phyloP scores from a whole-genome alignment of 1,140 invertebrate genomes.

The Drosophila pseudoananassae region DNA sequence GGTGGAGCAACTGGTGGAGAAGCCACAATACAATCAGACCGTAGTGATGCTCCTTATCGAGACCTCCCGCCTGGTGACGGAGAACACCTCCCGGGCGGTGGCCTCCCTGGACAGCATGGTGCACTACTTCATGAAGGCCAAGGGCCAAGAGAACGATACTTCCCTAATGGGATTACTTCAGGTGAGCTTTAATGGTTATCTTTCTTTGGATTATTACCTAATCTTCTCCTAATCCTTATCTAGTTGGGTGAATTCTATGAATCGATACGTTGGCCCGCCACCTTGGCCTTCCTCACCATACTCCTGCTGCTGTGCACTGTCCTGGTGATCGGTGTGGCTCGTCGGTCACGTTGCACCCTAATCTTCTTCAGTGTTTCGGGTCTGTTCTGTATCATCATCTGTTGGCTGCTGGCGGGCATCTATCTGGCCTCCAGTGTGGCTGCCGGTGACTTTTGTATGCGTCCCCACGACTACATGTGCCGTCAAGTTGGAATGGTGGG shows the following conservation, averaged over 20 bases:
- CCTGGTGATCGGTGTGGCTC: conserved; percentile 91
- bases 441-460: conserved; percentile 89
- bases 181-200: conserved; percentile 71
- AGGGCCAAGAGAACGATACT: conserved; percentile 87
- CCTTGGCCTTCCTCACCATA: conserved; percentile 90
- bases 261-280: conserved; percentile 90
- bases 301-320: conserved; percentile 92
- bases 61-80: conserved; percentile 87
- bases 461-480: conserved; percentile 86
- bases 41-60: conserved; percentile 87
- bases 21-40: conserved; percentile 90
- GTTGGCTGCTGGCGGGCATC: conserved; percentile 91
- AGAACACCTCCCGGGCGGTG: conserved; percentile 89
- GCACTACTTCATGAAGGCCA: conserved; percentile 89
- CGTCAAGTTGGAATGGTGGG: conserved; percentile 83
- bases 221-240: background rate
- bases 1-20: conserved; percentile 89
- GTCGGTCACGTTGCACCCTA: conserved; percentile 92
- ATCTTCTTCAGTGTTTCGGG: conserved; percentile 92
- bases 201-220: background rate
- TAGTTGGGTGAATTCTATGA: conserved; percentile 86
- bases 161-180: conserved; percentile 87
- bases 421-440: conserved; percentile 90
- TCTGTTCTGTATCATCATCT: conserved; percentile 91
- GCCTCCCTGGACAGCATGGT: conserved; percentile 85